Percentiles rank a stretch among this genome's conserved stretches.
phyloP scores from a whole-genome alignment of 2,888 invertebrate species.

The Acronicta alni region DNA sequence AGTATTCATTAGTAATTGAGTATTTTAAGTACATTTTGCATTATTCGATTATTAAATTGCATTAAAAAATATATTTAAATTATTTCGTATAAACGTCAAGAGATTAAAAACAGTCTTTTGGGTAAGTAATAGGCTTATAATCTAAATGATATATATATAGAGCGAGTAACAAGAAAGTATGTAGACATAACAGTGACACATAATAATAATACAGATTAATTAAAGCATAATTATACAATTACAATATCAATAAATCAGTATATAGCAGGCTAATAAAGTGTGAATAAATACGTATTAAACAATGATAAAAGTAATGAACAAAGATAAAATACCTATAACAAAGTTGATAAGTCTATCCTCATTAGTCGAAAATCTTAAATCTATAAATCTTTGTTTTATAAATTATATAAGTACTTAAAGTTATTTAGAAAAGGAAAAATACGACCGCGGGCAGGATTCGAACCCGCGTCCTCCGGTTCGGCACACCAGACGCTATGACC shows the following conservation, averaged over 20 bases:
- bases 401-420: not conserved
- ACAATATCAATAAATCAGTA: too few relatives aligned
- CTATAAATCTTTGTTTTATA: not conserved
- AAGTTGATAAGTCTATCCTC: not conserved
- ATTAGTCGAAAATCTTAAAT: conserved; percentile 10
- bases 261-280: too few relatives aligned
- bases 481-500: too few relatives aligned
- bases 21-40: conserved; percentile 47
- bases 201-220: too few relatives aligned
- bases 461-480: too few relatives aligned
- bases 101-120: conserved; percentile 39
- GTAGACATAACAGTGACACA: too few relatives aligned
- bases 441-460: too few relatives aligned
- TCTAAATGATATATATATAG: conserved; percentile 4
- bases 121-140: conserved; percentile 10
- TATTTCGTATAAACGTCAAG: not conserved
- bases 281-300: too few relatives aligned
- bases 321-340: too few relatives aligned
- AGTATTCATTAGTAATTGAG: conserved; percentile 43
- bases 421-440: too few relatives aligned
- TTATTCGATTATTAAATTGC: conserved; percentile 13
- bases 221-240: too few relatives aligned
- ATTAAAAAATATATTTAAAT: conserved; percentile 19
- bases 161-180: not conserved
- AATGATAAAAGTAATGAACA: too few relatives aligned